Conservation (phyloP, 2,888 invertebrate species). For the Drymonia ruficornis region DNA sequence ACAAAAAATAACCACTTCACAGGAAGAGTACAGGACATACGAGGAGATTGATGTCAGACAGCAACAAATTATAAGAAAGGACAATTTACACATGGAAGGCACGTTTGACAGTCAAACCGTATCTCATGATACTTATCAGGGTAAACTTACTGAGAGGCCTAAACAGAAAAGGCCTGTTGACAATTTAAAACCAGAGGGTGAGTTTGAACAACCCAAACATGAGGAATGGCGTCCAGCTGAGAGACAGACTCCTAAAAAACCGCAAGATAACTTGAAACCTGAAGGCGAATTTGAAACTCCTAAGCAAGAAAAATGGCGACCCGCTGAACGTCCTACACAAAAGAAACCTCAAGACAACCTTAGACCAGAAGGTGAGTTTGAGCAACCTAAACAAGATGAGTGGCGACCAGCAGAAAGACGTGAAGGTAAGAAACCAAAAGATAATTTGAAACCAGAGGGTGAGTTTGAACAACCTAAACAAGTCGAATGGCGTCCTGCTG, state of each 20-base stretch:
- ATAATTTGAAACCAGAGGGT: constrained; percentile 84
- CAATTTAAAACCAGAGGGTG: constrained; percentile 85
- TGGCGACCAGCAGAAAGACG: constrained; percentile 74
- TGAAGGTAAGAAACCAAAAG: constrained; percentile 79
- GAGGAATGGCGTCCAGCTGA: constrained; percentile 78
- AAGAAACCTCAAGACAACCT: constrained; percentile 80
- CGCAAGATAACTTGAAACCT: constrained; percentile 82
- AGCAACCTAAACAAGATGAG: constrained; percentile 67
- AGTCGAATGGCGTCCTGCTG: constrained; percentile 73
- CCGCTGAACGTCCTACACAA: constrained; percentile 59
- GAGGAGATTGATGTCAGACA: constrained; percentile 83
- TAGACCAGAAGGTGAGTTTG: constrained; percentile 76
- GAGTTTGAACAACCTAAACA: constrained; percentile 67
- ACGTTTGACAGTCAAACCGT: constrained; percentile 77
- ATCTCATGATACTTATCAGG: constrained; percentile 64
- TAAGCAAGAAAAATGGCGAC: constrained; percentile 65
- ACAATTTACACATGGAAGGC: constrained; percentile 82
- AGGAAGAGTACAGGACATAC: constrained; percentile 87
- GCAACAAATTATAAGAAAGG: constrained; percentile 67
- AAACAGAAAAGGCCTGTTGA: constrained; percentile 82
- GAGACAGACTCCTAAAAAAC: constrained; percentile 80
- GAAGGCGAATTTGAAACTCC: constrained; percentile 84
- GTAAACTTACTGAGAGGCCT: constrained; percentile 73
- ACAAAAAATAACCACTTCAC: constrained; percentile 86
- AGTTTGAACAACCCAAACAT: constrained; percentile 48